A percentile compares a stretch with the other conserved stretches of the same genome.
These are phyloP conservation scores for Eugnorisma glareosa DNA, from an alignment of 2,888 invertebrate species.

Conservation along the genomic window DNA sequence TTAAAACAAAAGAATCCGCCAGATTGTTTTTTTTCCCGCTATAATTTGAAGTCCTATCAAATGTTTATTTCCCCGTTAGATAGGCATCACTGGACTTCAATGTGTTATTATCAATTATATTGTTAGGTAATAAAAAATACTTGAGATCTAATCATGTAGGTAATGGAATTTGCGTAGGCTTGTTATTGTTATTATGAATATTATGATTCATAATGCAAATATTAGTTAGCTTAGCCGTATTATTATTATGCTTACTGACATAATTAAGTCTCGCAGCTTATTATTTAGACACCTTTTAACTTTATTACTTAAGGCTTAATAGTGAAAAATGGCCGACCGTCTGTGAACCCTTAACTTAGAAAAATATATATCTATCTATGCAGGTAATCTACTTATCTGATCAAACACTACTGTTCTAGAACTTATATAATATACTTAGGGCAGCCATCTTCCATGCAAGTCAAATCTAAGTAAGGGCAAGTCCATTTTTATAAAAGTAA, in stretches of 20 bases:
- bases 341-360: too few relatives aligned
- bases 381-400: too few relatives aligned
- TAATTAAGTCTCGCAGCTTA: not conserved
- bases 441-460: too few relatives aligned
- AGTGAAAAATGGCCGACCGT: too few relatives aligned
- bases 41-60: constrained; percentile 35
- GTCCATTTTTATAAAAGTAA: too few relatives aligned
- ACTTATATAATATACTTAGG: too few relatives aligned
- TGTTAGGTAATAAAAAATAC: constrained; percentile 37
- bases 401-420: too few relatives aligned
- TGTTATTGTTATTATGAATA: constrained; percentile 30
- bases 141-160: constrained; percentile 38
- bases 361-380: too few relatives aligned
- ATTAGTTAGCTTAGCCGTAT: constrained; percentile 2
- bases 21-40: constrained; percentile 46
- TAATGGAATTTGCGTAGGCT: constrained; percentile 52
- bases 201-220: constrained; percentile 36
- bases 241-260: constrained; percentile 20
- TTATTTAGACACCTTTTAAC: too few relatives aligned
- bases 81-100: constrained; percentile 53
- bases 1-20: constrained; percentile 56
- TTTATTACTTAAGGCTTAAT: too few relatives aligned
- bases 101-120: constrained; percentile 44
- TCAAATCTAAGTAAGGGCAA: too few relatives aligned
- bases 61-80: constrained; percentile 62